Percentiles rank a stretch among this genome's conserved stretches.
phyloP scores from a whole-genome alignment of 2,113 vertebrate genomes.

The Acrocephalus kingi region DNA sequence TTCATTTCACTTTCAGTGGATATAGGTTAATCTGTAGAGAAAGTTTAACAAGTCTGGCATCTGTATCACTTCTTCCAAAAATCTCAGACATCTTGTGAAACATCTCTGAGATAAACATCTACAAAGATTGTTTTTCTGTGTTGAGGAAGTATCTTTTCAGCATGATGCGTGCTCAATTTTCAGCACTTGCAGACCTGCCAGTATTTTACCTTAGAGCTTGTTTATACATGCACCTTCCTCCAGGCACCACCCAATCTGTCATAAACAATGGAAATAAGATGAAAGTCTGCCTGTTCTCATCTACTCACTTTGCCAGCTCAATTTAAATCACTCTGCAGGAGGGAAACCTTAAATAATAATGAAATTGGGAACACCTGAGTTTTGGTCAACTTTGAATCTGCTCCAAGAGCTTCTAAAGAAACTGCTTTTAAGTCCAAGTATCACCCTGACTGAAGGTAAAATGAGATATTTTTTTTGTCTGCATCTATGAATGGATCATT shows the following conservation, averaged over 20 bases:
- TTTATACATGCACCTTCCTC: constrained; percentile 25
- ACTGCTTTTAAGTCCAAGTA: neutral
- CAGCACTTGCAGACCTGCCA: constrained; percentile 13
- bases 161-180: constrained; percentile 2
- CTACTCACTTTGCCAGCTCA: neutral
- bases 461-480: neutral
- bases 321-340: constrained; percentile 1
- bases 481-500: neutral
- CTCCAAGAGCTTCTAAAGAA: neutral
- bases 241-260: neutral
- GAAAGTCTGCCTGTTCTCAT: neutral
- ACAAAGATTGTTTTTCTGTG: neutral
- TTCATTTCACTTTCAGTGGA: neutral
- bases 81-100: neutral
- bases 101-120: neutral
- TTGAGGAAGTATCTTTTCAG: neutral
- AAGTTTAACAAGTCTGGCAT: neutral
- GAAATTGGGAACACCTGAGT: neutral
- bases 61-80: neutral
- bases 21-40: neutral
- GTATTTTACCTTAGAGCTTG: constrained; percentile 27
- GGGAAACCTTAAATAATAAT: neutral
- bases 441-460: neutral
- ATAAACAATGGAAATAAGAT: constrained; percentile 13
- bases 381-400: neutral